Conservation (phyloP, 92 coral and sea anemone species). For the Siderastrea siderea region DNA sequence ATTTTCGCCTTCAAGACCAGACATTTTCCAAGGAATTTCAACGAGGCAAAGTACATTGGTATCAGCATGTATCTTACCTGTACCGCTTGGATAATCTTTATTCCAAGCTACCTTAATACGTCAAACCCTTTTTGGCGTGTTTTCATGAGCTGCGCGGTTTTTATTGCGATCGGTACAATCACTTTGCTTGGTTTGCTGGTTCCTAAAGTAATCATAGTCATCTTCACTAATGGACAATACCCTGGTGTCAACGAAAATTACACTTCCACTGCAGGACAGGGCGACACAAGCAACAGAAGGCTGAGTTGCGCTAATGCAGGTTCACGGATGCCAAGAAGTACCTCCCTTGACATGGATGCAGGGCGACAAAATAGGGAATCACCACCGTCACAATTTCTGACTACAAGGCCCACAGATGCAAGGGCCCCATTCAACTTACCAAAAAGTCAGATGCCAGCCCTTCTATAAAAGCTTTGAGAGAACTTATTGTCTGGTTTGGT, state of each 20-base stretch:
- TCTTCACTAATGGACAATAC: background rate
- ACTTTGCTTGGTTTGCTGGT: constrained; percentile 88
- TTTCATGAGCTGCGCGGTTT: constrained; percentile 64
- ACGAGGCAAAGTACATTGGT: constrained; percentile 97
- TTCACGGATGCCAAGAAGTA: background rate
- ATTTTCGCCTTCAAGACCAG: constrained; percentile 93
- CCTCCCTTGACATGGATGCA: background rate
- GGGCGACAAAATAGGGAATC: background rate
- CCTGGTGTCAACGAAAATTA: background rate
- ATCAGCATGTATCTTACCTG: constrained; percentile 94
- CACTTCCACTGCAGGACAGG: background rate
- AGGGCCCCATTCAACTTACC: background rate
- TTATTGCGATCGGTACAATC: constrained; percentile 81
- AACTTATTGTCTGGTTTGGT: background rate
- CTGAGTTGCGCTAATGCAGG: background rate
- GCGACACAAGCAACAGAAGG: background rate
- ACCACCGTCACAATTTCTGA: background rate
- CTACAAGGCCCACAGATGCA: background rate
- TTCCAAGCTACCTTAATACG: constrained; percentile 85
- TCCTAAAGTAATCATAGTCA: constrained; percentile 76
- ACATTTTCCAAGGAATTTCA: constrained; percentile 92
- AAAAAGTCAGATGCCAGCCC: background rate
- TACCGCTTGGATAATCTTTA: constrained; percentile 90
- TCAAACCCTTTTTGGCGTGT: constrained; percentile 67
- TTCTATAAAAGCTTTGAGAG: background rate